These are phyloP conservation scores for Phoxinus phoxinus DNA, from an alignment of 2,113 vertebrate species.

Conservation along the genomic window DNA sequence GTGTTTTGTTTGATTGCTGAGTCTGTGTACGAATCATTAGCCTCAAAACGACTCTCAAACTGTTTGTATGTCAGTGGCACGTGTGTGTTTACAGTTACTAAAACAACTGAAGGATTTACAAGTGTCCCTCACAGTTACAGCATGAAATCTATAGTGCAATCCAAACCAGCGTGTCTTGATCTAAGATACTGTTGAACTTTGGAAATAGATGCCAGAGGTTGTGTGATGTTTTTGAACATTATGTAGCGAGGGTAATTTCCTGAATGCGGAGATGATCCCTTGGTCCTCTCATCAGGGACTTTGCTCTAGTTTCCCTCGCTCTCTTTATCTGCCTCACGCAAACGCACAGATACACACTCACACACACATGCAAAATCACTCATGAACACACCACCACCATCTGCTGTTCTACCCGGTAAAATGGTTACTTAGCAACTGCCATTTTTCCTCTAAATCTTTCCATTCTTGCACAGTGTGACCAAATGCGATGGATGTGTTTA, in stretches of 20 bases:
- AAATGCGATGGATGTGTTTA: conserved; percentile 41
- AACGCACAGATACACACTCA: not conserved
- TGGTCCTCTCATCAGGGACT: conserved; percentile 53
- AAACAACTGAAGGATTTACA: not conserved
- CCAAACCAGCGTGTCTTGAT: not conserved
- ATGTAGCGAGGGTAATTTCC: conserved; percentile 49
- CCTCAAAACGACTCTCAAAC: not conserved
- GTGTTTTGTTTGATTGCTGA: conserved; percentile 3
- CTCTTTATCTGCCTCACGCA: not conserved
- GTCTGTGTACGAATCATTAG: conserved; percentile 11
- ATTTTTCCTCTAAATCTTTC: conserved; percentile 49
- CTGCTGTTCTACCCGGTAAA: conserved; percentile 58
- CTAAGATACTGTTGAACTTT: conserved; percentile 15
- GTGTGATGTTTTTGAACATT: conserved; percentile 49
- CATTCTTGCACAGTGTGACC: conserved; percentile 42
- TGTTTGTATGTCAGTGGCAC: not conserved
- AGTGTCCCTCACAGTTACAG: not conserved
- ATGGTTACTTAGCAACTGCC: conserved; percentile 67
- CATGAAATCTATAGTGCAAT: conserved; percentile 8
- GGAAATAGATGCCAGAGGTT: conserved; percentile 27
- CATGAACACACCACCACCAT: conserved; percentile 56
- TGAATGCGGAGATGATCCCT: conserved; percentile 51
- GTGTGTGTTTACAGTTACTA: not conserved
- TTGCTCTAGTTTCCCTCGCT: conserved; percentile 34
- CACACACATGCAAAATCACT: conserved; percentile 23